Evolutionary conservation across 2,888 invertebrate genomes (phyloP).

Genomic region (Onchidella celtica): DNA sequence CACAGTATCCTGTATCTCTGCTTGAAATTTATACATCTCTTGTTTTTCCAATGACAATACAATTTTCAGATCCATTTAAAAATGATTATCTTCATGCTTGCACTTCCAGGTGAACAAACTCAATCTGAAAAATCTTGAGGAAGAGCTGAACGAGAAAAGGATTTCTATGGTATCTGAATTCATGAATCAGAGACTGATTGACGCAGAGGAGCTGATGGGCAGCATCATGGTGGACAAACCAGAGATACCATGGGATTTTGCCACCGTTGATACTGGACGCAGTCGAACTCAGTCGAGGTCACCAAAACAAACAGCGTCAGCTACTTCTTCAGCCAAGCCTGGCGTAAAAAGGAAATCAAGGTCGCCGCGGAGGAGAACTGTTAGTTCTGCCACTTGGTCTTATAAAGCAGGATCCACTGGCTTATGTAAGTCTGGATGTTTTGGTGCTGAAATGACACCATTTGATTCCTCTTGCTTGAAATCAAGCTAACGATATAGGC

Average conservation of each 20-base stretch:
- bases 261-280: constrained; percentile 6
- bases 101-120: constrained; percentile 27
- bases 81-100: too few relatives aligned
- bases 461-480: too few relatives aligned
- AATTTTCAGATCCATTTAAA: too few relatives aligned
- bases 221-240: constrained; percentile 62
- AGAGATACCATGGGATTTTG: constrained; percentile 57
- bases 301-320: not conserved
- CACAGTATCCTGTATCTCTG: too few relatives aligned
- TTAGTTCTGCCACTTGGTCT: constrained; percentile 28
- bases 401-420: constrained; percentile 14
- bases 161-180: constrained; percentile 56
- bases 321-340: not conserved
- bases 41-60: too few relatives aligned
- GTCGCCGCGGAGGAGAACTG: constrained; percentile 11
- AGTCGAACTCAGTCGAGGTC: constrained; percentile 10
- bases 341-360: not conserved
- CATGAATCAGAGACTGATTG: constrained; percentile 64
- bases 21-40: too few relatives aligned
- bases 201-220: constrained; percentile 71
- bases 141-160: constrained; percentile 57
- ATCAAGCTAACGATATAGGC: too few relatives aligned
- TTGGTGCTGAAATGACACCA: not conserved
- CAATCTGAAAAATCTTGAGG: constrained; percentile 39
- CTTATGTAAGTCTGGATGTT: constrained; percentile 18